Conservation (phyloP, 2,797 vertebrate species). For the Clarias pachynema region DNA sequence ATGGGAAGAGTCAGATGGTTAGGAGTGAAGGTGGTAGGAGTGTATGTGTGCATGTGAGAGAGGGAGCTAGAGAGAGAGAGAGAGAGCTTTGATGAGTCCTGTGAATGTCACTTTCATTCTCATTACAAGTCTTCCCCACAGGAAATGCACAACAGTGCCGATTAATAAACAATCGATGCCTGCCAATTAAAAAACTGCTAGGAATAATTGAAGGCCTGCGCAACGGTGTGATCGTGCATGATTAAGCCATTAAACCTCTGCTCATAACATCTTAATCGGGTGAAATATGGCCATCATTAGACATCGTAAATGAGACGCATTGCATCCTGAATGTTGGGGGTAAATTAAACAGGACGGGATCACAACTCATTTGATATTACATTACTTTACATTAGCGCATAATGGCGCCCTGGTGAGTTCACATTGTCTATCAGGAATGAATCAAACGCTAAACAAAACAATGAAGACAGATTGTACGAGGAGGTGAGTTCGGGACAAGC, state of each 20-base stretch:
- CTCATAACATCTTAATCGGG: conserved; percentile 65
- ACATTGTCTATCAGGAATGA: conserved; percentile 42
- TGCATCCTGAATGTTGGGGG: conserved; percentile 32
- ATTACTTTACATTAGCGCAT: conserved; percentile 43
- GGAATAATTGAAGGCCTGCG: conserved; percentile 73
- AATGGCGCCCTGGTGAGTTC: conserved; percentile 38
- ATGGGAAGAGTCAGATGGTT: conserved; percentile 11
- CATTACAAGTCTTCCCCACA: conserved; percentile 72
- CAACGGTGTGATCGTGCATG: conserved; percentile 68
- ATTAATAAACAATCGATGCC: conserved; percentile 75
- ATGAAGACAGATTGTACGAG: conserved; percentile 40
- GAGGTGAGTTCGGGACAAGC: conserved; percentile 4
- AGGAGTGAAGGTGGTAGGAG: not conserved
- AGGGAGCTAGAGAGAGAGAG: conserved; percentile 21
- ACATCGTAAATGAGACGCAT: conserved; percentile 50
- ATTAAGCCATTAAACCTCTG: conserved; percentile 72
- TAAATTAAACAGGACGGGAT: conserved; percentile 47
- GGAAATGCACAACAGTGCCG: conserved; percentile 68
- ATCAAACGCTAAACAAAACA: conserved; percentile 38
- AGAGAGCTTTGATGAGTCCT: conserved; percentile 37
- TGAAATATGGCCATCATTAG: conserved; percentile 62
- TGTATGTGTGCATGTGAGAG: not conserved
- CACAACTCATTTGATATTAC: conserved; percentile 35
- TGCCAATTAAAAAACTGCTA: conserved; percentile 70
- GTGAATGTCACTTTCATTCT: conserved; percentile 73